Percentiles rank a stretch among this genome's conserved stretches.
Evolutionary conservation across 53 echinoderm and acorn worm species (phyloP).

Genomic region (Patiria pectinifera): DNA sequence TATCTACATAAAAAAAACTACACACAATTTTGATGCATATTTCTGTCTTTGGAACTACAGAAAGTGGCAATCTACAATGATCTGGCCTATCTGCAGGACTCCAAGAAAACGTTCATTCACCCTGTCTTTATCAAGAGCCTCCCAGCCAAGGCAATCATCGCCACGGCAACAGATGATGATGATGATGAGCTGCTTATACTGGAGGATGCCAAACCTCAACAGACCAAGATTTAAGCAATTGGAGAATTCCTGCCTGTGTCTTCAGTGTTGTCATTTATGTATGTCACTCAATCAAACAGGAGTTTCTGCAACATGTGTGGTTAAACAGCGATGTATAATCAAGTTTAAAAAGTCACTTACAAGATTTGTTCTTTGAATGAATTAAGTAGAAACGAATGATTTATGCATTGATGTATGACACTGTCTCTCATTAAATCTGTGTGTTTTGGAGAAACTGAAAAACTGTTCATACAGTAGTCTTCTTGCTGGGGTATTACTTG

Average conservation of each 20-base stretch:
- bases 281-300: not conserved
- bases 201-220: constrained; percentile 80
- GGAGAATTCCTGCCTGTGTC: not conserved
- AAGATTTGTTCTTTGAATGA: not conserved
- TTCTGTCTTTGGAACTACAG: constrained; percentile 46
- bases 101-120: constrained; percentile 66
- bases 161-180: constrained; percentile 59
- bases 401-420: no score
- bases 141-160: constrained; percentile 58
- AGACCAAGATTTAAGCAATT: constrained; percentile 76
- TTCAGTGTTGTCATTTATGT: not conserved
- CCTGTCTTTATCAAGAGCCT: constrained; percentile 84
- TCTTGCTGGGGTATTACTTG: no score
- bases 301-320: not conserved
- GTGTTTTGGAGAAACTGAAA: no score
- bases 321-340: no score
- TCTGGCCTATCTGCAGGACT: constrained; percentile 80
- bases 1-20: not conserved
- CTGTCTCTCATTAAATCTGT: no score
- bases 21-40: not conserved
- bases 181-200: constrained; percentile 88
- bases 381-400: no score
- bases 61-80: constrained; percentile 93
- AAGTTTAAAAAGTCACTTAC: not conserved
- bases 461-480: no score